These are phyloP conservation scores for Zaprionus ornatus DNA, from an alignment of 1,140 invertebrate genomes.

Conservation along the genomic window DNA sequence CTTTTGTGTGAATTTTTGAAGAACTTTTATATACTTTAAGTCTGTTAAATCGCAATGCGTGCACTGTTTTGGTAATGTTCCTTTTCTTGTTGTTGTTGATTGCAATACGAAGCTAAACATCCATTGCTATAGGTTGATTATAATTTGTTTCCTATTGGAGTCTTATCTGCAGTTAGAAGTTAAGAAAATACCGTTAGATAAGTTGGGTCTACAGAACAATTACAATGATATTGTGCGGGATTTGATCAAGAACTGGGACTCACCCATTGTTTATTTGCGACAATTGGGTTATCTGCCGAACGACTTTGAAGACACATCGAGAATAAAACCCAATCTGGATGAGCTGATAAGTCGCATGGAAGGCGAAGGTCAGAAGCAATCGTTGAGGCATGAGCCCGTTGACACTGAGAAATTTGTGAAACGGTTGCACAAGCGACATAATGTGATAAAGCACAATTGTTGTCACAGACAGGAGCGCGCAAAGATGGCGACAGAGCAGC, in stretches of 20 bases:
- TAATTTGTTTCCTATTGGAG: neutral
- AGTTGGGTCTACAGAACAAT: neutral
- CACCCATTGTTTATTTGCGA: conserved; percentile 54
- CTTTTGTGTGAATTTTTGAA: neutral
- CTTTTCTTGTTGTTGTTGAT: no score
- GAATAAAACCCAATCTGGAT: conserved; percentile 57
- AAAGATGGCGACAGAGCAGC: neutral
- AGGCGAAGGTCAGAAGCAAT: conserved; percentile 9
- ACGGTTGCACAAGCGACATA: neutral
- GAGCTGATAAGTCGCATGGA: conserved; percentile 50
- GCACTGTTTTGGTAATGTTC: conserved; percentile 33
- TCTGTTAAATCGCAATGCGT: conserved; percentile 28
- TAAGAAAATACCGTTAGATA: neutral
- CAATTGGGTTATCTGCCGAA: conserved; percentile 53
- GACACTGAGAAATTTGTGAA: neutral
- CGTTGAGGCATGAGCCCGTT: neutral
- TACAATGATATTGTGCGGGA: conserved; percentile 54
- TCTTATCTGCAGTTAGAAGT: neutral
- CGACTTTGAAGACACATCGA: conserved; percentile 56
- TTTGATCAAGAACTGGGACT: conserved; percentile 65
- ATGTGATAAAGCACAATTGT: neutral
- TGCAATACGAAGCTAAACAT: neutral
- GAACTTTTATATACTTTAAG: neutral
- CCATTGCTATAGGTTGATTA: conserved; percentile 15
- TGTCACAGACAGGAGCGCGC: neutral